phyloP scores from a whole-genome alignment of 2,113 vertebrate species.

The Oreochromis tanganicae region DNA sequence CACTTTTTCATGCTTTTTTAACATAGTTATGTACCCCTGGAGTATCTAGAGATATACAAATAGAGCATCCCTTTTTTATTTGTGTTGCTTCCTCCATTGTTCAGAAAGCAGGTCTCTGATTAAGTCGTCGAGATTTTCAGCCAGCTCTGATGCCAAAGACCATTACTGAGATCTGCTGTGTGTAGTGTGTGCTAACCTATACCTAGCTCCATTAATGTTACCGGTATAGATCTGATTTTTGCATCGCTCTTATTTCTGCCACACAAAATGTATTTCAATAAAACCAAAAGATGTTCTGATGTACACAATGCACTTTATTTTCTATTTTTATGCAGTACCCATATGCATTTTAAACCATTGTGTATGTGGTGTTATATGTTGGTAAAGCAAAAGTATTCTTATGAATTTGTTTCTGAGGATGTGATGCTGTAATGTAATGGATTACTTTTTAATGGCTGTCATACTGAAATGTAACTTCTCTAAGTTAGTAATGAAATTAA shows the following conservation, averaged over 20 bases:
- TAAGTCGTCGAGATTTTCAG: not conserved
- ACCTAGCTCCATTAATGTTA: not conserved
- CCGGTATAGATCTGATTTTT: not conserved
- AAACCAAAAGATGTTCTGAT: not conserved
- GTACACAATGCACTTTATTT: not conserved
- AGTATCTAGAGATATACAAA: not conserved
- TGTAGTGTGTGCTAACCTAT: not conserved
- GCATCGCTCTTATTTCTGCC: not conserved
- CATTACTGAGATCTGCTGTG: not conserved
- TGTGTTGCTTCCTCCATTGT: not conserved
- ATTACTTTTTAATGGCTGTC: not conserved
- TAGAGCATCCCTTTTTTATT: not conserved
- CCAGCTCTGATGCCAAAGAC: not conserved
- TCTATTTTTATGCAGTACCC: not conserved
- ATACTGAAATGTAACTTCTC: not conserved
- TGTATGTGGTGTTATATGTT: not conserved
- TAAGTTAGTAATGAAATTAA: not conserved
- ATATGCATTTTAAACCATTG: constrained; percentile 3
- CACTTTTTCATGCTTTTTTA: not conserved
- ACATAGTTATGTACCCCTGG: not conserved
- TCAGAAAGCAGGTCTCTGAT: not conserved
- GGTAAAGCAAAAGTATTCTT: not conserved
- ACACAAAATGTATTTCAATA: not conserved
- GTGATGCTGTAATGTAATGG: not conserved
- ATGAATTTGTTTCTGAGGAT: not conserved